Conservation (phyloP, 2,113 vertebrate species). For the Xyliphius kryptos region DNA sequence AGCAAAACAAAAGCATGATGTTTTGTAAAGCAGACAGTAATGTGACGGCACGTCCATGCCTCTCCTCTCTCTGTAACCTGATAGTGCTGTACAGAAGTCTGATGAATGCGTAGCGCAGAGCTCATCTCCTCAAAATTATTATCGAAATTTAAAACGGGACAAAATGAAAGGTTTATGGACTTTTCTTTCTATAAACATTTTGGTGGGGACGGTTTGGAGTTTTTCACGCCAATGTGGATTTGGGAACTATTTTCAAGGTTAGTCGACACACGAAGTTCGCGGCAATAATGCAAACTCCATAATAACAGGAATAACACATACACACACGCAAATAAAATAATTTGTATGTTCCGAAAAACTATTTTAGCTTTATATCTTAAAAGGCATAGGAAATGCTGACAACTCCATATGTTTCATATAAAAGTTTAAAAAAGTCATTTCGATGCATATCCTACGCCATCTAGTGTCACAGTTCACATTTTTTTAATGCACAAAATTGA, state of each 20-base stretch:
- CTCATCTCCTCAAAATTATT: slow-evolving; percentile 58
- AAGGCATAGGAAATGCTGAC: not conserved
- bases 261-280: slow-evolving; percentile 34
- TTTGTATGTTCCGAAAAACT: too few relatives aligned
- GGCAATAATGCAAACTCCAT: too few relatives aligned
- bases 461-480: slow-evolving; percentile 49
- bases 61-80: slow-evolving; percentile 47
- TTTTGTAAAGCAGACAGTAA: slow-evolving; percentile 3
- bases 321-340: too few relatives aligned
- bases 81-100: slow-evolving; percentile 41
- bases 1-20: not conserved
- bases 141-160: slow-evolving; percentile 30
- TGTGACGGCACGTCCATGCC: not conserved
- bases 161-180: slow-evolving; percentile 50
- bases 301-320: too few relatives aligned
- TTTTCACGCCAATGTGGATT: slow-evolving; percentile 58
- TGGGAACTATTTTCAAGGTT: slow-evolving; percentile 64
- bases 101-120: slow-evolving; percentile 30
- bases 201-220: slow-evolving; percentile 34
- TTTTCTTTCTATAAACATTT: slow-evolving; percentile 48
- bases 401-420: not conserved
- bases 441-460: slow-evolving; percentile 43
- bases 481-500: slow-evolving; percentile 45
- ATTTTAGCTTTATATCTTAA: too few relatives aligned
- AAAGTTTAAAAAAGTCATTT: not conserved